Base-by-base conservation (phyloP, 2,113 vertebrate species). In the Mustelus asterias region DNA sequence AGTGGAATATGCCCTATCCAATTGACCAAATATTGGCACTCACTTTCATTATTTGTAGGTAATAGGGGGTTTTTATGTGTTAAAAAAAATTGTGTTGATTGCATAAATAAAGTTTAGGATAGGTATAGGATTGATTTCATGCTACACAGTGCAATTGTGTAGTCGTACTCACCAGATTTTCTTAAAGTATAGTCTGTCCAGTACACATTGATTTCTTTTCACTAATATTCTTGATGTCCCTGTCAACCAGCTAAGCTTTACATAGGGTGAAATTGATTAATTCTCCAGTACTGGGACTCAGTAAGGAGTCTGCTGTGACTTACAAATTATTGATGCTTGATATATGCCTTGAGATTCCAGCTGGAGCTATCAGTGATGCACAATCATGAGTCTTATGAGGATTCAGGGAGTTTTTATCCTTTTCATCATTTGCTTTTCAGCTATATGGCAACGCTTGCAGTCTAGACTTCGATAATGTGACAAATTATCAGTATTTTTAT, bases 261-360 rank as follows among this genome's bases (percentile, higher is more conserved):
- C 94, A 95, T 95, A 95, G 94, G 69, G 33, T 48, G 69, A 29
- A 72, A 95, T 95, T 95, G 94, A 95, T 95, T 95, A 95, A 95
- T 95, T 76, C 69, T 72, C 94, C 65, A 29, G 41, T 54, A 54
- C 94, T 54, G 67, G 88, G n/a, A 76, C 69, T 48, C 67, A 95
- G 94, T 44, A 95, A 95, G 94, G 69, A 60, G 54, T 90, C 88
- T 63, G 88, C 48, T 60, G 44, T 58, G 86, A 70, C 67, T 95
- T 95, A 41, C 93, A 95, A 95, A 48, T 69, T 94, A 94, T 94
- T 94, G 93, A 94, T 94, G 67, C 94, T 95, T 93, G 33, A 65
- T 65, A 67, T 63, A 83, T 93, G 89, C 89, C 58, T 48, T 76
- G 67, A 18, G 94, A 72, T 48, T 95, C n/a, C 67, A 72, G 54